Base-by-base conservation (phyloP, 2,113 vertebrate genomes). In the Piprites chloris region DNA sequence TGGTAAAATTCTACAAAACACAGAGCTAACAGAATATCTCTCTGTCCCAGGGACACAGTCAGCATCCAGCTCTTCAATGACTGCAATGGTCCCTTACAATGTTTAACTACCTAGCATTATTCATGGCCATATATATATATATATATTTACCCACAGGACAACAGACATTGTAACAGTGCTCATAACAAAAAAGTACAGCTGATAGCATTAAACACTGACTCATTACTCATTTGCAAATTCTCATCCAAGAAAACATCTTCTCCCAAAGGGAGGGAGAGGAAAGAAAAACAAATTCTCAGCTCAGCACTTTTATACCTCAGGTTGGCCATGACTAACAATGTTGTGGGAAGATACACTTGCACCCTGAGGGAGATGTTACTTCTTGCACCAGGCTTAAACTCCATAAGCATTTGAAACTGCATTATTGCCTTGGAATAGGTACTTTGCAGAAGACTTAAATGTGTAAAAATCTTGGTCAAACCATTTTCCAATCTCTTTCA, bases 201-300 rank as follows among this genome's bases (percentile, higher is more conserved):
- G 76, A 63, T 17, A 96, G 66, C 91, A 96, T 97, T 85, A 94
- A 55, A 97, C 85, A 84, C 82, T 46, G 72, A 96, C 93, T 90
- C 63, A 76, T 88, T 94, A 95, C 93, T 91, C 69, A 80, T 88
- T 95, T 72, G 85, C 90, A 95, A 94, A 87, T 89, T 85, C 80
- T 85, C 56, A 96, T 97, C 85, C 74, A 90, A 69, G 87, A 87
- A 91, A 86, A 72, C 65, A 49, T 89, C 87, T 77, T 91, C 95
- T 95, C 88, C 87, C 94, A 92, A 94, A 96, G 56, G 55, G 73
- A 96, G 82, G 78, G 49, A 92, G 59, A 89, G 47, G 77, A 90
- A 94, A 87, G 96, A 92, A 94, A 93, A 71, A 65, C 89, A 95
- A 91, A 79, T 90, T 93, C 92, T 96, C 93, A 96, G 93, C 56